Evolutionary conservation across 2,888 invertebrate genomes (phyloP).

Genomic region (Rosalia funebris): DNA sequence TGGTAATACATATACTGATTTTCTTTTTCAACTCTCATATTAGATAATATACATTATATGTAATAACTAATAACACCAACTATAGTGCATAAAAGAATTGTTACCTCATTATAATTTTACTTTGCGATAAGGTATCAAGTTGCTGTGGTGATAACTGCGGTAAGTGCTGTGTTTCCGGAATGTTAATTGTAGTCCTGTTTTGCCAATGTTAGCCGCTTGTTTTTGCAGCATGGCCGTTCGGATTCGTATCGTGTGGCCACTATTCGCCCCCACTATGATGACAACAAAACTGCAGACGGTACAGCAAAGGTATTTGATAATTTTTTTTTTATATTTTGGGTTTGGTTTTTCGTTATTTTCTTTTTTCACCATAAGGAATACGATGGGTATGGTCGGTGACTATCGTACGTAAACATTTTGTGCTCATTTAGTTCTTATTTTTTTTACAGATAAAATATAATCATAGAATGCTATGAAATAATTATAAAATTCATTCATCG

Average conservation of each 20-base stretch:
- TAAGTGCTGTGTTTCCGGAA: constrained; percentile 19
- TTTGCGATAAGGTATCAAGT: neutral
- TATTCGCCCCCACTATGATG: constrained; percentile 89
- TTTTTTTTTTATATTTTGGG: constrained; percentile 17
- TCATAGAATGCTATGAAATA: no score
- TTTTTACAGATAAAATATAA: no score
- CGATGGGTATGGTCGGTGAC: no score
- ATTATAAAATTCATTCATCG: no score
- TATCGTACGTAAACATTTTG: no score
- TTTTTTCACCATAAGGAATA: no score
- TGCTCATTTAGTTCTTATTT: no score
- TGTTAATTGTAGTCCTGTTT: constrained; percentile 20
- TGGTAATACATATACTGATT: no score
- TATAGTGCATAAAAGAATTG: constrained; percentile 7
- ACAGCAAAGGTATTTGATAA: constrained; percentile 80
- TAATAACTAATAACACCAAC: no score
- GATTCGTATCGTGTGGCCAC: constrained; percentile 98
- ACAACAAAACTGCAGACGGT: constrained; percentile 95
- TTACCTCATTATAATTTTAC: constrained; percentile 6
- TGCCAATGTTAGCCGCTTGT: constrained; percentile 43
- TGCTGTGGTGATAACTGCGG: constrained; percentile 16
- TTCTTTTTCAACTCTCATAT: no score
- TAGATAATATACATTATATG: no score
- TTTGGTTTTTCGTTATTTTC: neutral
- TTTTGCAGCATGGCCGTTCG: constrained; percentile 87